A percentile compares a stretch with the other conserved stretches of the same genome.
Evolutionary conservation across 2,797 vertebrate genomes (phyloP).

Genomic region (Scleropages formosus): DNA sequence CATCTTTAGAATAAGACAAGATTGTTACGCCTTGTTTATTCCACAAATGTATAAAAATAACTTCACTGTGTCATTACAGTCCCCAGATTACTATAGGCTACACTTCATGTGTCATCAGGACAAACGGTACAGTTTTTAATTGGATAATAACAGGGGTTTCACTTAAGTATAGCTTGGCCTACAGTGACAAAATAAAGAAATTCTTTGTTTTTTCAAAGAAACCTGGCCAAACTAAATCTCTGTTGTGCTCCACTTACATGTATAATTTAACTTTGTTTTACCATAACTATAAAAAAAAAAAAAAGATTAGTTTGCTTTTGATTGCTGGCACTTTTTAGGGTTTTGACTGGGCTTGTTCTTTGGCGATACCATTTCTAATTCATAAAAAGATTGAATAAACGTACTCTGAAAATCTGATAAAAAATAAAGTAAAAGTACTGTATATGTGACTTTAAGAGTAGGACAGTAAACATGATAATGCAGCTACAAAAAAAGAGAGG

Average conservation of each 20-base stretch:
- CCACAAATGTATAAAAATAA: conserved; percentile 61
- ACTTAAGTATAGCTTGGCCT: conserved; percentile 57
- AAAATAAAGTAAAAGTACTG: not conserved
- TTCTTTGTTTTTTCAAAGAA: conserved; percentile 58
- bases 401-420: not conserved
- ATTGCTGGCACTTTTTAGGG: not conserved
- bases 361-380: conserved; percentile 5
- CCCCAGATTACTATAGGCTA: conserved; percentile 46
- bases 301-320: conserved; percentile 8
- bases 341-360: not conserved
- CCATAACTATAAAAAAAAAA: conserved; percentile 3
- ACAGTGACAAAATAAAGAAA: conserved; percentile 49
- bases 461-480: not conserved
- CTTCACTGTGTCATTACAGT: conserved; percentile 64
- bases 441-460: not conserved
- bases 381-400: not conserved
- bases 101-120: conserved; percentile 59
- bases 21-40: conserved; percentile 57
- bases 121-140: conserved; percentile 52
- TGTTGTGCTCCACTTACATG: not conserved
- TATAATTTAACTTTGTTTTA: conserved; percentile 1
- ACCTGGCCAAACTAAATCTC: conserved; percentile 32
- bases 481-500: too few species aligned
- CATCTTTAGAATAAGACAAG: conserved; percentile 40
- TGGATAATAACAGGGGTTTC: conserved; percentile 62